A percentile compares a stretch with the other conserved stretches of the same genome.
These are phyloP conservation scores for Gastrophysa polygoni DNA, from an alignment of 2,888 invertebrate genomes.

Conservation along the genomic window DNA sequence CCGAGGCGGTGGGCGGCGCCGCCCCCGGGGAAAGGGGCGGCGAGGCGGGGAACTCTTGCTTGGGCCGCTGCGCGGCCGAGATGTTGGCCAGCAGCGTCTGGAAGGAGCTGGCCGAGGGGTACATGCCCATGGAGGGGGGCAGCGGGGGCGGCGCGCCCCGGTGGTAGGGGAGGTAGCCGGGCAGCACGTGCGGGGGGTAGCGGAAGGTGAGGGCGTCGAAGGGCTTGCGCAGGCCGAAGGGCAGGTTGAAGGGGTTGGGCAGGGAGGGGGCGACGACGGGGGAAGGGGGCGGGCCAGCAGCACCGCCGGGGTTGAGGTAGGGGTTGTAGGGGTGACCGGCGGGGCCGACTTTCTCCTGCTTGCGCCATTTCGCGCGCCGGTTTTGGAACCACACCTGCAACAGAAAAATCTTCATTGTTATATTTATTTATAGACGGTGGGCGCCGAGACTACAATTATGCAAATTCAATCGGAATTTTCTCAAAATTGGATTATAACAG, in stretches of 20 bases:
- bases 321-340: constrained; percentile 90
- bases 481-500: too few species aligned
- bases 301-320: constrained; percentile 69
- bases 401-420: constrained; percentile 40
- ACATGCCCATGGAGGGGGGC: constrained; percentile 66
- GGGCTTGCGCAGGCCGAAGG: constrained; percentile 76
- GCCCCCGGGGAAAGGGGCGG: constrained; percentile 62
- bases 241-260: constrained; percentile 83
- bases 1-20: constrained; percentile 58
- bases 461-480: too few species aligned
- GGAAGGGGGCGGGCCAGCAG: constrained; percentile 64
- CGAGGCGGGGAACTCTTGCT: constrained; percentile 61
- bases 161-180: constrained; percentile 65
- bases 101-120: constrained; percentile 72
- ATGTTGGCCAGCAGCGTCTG: constrained; percentile 85
- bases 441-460: too few species aligned
- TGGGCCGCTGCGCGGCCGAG: constrained; percentile 67
- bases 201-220: constrained; percentile 78
- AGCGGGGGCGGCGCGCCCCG: constrained; percentile 70
- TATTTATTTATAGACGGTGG: neutral
- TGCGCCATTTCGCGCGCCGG: constrained; percentile 89
- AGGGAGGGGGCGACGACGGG: constrained; percentile 76
- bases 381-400: constrained; percentile 94
- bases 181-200: constrained; percentile 67
- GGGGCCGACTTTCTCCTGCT: constrained; percentile 91